phyloP scores from a whole-genome alignment of 2,113 vertebrate species.

The Sigmodon hispidus region DNA sequence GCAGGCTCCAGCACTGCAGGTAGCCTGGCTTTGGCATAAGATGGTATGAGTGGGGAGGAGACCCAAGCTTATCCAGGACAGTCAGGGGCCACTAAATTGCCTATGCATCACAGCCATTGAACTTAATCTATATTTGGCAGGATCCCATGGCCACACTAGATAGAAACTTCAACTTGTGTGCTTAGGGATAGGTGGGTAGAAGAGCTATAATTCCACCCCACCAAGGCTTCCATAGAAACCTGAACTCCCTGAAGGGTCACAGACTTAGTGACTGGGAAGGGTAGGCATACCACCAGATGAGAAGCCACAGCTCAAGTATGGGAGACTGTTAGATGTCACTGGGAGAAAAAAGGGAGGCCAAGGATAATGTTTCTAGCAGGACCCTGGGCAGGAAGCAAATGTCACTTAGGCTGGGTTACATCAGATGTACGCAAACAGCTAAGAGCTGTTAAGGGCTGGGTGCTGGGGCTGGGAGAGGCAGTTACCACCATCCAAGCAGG shows the following conservation, averaged over 20 bases:
- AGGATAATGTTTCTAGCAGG: neutral
- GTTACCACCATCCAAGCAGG: neutral
- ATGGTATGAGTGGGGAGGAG: accelerated
- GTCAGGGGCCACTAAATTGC: accelerated
- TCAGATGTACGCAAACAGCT: neutral
- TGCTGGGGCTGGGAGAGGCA: neutral
- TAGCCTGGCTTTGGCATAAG: accelerated
- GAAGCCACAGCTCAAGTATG: neutral
- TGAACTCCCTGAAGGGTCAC: neutral
- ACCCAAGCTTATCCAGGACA: accelerated
- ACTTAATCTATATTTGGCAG: neutral
- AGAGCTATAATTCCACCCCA: neutral
- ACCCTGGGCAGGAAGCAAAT: neutral
- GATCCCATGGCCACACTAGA: no score
- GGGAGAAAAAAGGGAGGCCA: no score
- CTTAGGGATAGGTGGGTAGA: neutral
- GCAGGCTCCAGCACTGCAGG: neutral
- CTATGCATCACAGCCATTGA: accelerated
- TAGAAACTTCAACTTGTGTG: neutral
- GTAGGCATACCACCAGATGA: no score
- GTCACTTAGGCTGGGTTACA: neutral
- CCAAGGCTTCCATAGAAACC: neutral
- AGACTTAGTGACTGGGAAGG: neutral
- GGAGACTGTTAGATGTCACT: neutral
- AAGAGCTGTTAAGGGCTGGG: neutral